Conservation (phyloP, 2,888 invertebrate genomes). For the Meta bourneti region DNA sequence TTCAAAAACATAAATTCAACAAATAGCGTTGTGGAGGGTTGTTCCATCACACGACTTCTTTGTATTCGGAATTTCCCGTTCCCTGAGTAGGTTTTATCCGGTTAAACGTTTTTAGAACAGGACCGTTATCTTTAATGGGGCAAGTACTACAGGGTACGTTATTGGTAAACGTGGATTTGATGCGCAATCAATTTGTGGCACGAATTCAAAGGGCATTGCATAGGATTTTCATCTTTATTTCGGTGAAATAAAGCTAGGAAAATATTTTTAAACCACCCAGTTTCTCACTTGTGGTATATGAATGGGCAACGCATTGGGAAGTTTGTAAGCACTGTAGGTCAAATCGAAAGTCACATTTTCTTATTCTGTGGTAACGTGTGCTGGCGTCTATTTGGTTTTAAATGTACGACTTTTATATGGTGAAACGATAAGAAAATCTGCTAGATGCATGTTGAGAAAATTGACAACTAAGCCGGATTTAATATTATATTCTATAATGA, state of each 20-base stretch:
- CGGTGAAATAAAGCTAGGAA: background rate
- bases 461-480: slow-evolving; percentile 56
- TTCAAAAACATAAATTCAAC: slow-evolving; percentile 23
- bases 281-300: background rate
- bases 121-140: slow-evolving; percentile 14
- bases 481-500: slow-evolving; percentile 65
- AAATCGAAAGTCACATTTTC: no score
- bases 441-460: slow-evolving; percentile 49
- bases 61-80: background rate
- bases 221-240: slow-evolving; percentile 16
- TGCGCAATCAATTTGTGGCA: slow-evolving; percentile 9
- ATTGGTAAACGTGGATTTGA: slow-evolving; percentile 32
- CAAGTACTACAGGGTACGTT: slow-evolving; percentile 4
- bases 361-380: no score
- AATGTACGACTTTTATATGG: no score
- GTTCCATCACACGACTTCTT: slow-evolving; percentile 21
- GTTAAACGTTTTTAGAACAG: slow-evolving; percentile 35
- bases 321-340: no score
- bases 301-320: no score
- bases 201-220: slow-evolving; percentile 2
- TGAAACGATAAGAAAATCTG: background rate
- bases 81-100: slow-evolving; percentile 2
- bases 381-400: no score
- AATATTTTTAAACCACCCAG: background rate
- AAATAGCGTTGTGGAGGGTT: background rate